Evolutionary conservation across 2,888 invertebrate genomes (phyloP), one percentile per base, ranked within the genome.

Genomic region (Nemapogon koenigi): DNA sequence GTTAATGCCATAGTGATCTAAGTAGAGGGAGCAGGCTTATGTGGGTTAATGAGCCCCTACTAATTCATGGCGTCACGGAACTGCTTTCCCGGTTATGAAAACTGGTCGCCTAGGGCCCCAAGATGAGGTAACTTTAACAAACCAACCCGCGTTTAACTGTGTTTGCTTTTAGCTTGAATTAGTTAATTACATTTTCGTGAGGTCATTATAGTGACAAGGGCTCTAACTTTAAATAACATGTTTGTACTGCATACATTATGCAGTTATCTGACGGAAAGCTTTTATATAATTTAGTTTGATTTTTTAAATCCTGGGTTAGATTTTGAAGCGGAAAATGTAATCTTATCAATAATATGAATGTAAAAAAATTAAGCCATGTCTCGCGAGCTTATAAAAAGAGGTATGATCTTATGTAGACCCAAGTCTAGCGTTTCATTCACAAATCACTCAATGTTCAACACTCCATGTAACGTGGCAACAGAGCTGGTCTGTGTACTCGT

Each of bases 31-130:
- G 43, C 16, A 8, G 50, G 57, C 61, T 62, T 60, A 64, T 70
- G 57, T 66, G 64, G 69, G 68, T 69, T 73, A 75, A 75, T 72
- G 70, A 69, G 71, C 62, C 59, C 50, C 61, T 56, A 58, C 62
- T 70, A 70, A 72, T 70, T 71, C 65, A 70, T 64, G 61, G 56
- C 57, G 61, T 60, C 60, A 61, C 56, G 61, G 55, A 64, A 61
- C 46, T 51, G 50, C 53, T 56, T 57, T 56, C 53, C 49, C 48
- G 52, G 56, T 56, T 63, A 62, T 62, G 59, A 62, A 63, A 47
- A 43, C 43, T 42, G 33, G 22, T 18, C 16, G 26, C 37, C 16
- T 14, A 10, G 15, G 31, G 31, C 31, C 16, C 6, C 6, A 8
- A 37, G 37, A 37, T 37, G 37, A 37, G 37, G 16, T 17, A 28